phyloP scores from a whole-genome alignment of 2,888 invertebrate species.

The Belgica antarctica region DNA sequence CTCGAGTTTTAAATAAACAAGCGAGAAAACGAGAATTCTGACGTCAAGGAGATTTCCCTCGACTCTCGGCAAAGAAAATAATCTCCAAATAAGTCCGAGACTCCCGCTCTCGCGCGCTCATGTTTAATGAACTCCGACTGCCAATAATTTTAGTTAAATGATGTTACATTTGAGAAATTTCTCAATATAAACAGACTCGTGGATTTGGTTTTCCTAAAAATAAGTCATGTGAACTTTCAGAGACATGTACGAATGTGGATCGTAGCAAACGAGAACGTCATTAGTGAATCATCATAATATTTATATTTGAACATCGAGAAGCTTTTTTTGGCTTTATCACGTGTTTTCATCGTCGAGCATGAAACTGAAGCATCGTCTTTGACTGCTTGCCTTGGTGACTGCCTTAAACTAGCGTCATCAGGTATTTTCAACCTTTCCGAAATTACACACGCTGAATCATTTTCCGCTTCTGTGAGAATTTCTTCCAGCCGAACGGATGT shows the following conservation, averaged over 20 bases:
- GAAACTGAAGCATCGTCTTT: too few relatives aligned
- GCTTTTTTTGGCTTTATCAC: neutral
- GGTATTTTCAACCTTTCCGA: too few relatives aligned
- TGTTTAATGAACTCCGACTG: conserved; percentile 15
- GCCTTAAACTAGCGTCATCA: too few relatives aligned
- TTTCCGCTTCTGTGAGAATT: too few relatives aligned
- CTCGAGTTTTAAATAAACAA: too few relatives aligned
- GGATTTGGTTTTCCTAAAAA: conserved; percentile 25
- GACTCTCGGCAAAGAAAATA: too few relatives aligned
- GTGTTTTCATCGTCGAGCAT: neutral
- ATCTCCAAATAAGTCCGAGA: conserved; percentile 21
- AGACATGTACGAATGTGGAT: neutral
- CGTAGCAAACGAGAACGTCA: conserved; percentile 12
- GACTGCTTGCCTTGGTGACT: too few relatives aligned
- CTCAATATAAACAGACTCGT: conserved; percentile 25
- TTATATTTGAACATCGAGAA: neutral
- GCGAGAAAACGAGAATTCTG: too few relatives aligned
- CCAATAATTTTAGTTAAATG: conserved; percentile 16
- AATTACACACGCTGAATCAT: too few relatives aligned
- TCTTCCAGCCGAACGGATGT: too few relatives aligned
- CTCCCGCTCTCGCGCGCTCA: neutral
- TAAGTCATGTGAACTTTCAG: conserved; percentile 22
- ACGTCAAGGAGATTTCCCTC: conserved; percentile 11
- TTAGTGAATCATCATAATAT: conserved; percentile 1
- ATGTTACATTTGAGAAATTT: neutral